Evolutionary conservation across 2,888 invertebrate species (phyloP).

Genomic region (Eupelmus urozonus): DNA sequence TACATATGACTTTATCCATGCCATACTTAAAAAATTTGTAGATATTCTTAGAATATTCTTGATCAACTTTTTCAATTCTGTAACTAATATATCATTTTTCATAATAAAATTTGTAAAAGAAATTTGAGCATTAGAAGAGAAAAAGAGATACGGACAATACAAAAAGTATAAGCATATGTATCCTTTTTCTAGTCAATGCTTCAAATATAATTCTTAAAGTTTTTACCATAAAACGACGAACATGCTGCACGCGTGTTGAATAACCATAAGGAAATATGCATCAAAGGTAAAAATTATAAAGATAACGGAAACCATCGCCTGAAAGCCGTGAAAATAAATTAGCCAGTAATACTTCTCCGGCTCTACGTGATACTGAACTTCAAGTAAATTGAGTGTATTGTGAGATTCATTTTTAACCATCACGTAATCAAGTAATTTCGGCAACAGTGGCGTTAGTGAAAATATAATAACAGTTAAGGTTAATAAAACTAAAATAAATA

Average conservation of each 20-base stretch:
- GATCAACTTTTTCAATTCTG: slow-evolving; percentile 18
- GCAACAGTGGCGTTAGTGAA: slow-evolving; percentile 3
- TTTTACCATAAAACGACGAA: slow-evolving; percentile 50
- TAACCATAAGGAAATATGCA: slow-evolving; percentile 24
- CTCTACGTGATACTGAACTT: slow-evolving; percentile 46
- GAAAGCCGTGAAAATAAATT: slow-evolving; percentile 38
- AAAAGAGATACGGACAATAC: too few relatives aligned
- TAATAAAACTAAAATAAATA: slow-evolving; percentile 43
- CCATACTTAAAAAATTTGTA: neutral
- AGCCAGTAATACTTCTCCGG: slow-evolving; percentile 22
- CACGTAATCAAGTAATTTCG: neutral
- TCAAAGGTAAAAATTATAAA: slow-evolving; percentile 18
- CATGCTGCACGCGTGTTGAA: slow-evolving; percentile 48
- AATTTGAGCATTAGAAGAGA: too few relatives aligned
- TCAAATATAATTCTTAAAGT: too few relatives aligned
- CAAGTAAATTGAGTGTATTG: slow-evolving; percentile 15
- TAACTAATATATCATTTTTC: neutral
- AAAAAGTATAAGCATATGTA: too few relatives aligned
- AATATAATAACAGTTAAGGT: neutral
- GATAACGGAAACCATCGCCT: neutral
- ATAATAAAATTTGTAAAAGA: neutral
- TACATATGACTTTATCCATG: neutral
- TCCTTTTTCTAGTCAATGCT: too few relatives aligned
- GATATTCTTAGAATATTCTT: neutral
- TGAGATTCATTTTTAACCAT: slow-evolving; percentile 44